A percentile compares a stretch with the other conserved stretches of the same genome.
Conservation (phyloP, 2,888 invertebrate genomes). For the Nephrotoma guestfalica region DNA sequence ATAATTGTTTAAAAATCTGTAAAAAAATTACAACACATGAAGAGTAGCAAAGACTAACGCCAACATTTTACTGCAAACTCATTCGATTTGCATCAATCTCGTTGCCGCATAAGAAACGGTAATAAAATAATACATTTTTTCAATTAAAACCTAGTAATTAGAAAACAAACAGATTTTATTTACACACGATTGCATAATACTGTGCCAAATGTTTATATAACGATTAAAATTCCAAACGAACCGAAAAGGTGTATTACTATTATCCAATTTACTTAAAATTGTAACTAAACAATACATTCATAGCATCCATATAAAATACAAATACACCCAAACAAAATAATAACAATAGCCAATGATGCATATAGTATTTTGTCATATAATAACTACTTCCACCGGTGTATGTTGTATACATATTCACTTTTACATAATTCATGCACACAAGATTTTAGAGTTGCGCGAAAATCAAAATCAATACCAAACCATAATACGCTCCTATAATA, state of each 20-base stretch:
- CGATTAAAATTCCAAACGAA: background rate
- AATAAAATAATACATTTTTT: too few relatives aligned
- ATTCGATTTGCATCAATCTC: too few relatives aligned
- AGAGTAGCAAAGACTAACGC: too few relatives aligned
- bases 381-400: background rate
- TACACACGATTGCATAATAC: background rate
- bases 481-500: background rate
- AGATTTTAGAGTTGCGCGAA: background rate
- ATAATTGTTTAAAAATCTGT: too few relatives aligned
- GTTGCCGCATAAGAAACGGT: too few relatives aligned
- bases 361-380: background rate
- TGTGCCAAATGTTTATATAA: background rate
- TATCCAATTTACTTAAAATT: background rate
- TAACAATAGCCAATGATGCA: background rate
- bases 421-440: background rate
- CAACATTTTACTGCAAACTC: too few relatives aligned
- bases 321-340: background rate
- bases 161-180: background rate
- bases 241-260: background rate
- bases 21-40: too few relatives aligned
- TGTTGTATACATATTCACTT: background rate
- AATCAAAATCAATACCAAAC: background rate
- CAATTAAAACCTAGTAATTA: background rate
- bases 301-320: background rate
- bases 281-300: background rate